Evolutionary conservation across 2,888 invertebrate genomes (phyloP).

Genomic region (Ophonus ardosiacus): DNA sequence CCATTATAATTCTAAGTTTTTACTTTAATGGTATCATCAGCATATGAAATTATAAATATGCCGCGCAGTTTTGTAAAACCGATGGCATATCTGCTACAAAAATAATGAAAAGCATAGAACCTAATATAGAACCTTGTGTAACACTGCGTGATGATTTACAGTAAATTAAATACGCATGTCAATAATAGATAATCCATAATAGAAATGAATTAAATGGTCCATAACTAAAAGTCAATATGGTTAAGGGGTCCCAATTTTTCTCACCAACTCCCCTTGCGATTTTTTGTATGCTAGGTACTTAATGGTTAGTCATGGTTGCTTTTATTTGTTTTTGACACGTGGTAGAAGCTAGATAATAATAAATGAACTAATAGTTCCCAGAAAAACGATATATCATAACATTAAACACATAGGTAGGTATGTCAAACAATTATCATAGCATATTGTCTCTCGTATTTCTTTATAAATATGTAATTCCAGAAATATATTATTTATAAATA

Average conservation of each 20-base stretch:
- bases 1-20: neutral
- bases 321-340: conserved; percentile 31
- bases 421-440: neutral
- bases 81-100: neutral
- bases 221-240: conserved; percentile 17
- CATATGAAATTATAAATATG: neutral
- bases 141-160: neutral
- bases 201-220: conserved; percentile 31
- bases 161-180: conserved; percentile 12
- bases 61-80: neutral
- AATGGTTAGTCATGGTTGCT: conserved; percentile 7
- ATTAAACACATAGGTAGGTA: no score
- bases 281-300: conserved; percentile 13
- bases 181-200: conserved; percentile 5
- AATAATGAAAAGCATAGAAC: neutral
- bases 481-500: no score
- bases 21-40: neutral
- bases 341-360: no score
- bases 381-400: conserved; percentile 9
- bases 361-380: conserved; percentile 6
- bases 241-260: conserved; percentile 17
- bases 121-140: neutral
- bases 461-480: no score
- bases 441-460: neutral
- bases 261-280: neutral